Evolutionary conservation across 2,797 vertebrate genomes (phyloP).

Genomic region (Alfaro cultratus): DNA sequence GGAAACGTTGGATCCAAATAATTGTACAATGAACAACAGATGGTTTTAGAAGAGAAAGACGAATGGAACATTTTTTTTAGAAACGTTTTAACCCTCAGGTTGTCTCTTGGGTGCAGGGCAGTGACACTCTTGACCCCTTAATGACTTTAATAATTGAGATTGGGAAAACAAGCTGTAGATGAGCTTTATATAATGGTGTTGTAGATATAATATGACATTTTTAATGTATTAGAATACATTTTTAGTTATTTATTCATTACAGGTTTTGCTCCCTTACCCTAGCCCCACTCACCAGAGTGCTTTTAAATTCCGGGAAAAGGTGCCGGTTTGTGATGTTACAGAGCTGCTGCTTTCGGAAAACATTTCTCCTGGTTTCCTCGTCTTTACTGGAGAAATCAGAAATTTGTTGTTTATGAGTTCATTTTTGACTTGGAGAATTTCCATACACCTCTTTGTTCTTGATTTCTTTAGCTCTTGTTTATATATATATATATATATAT

Average conservation of each 20-base stretch:
- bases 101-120: background rate
- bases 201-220: background rate
- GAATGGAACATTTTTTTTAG: background rate
- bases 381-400: background rate
- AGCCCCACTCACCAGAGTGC: background rate
- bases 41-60: background rate
- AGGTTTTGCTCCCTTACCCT: too few relatives aligned
- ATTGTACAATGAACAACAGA: background rate
- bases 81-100: background rate
- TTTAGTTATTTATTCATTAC: background rate
- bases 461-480: too few relatives aligned
- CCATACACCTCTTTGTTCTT: too few relatives aligned
- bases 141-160: background rate
- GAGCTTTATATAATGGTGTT: background rate
- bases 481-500: too few relatives aligned
- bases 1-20: background rate
- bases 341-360: background rate
- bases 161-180: background rate
- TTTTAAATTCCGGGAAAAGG: background rate
- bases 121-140: background rate
- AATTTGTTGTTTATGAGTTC: background rate
- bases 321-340: background rate
- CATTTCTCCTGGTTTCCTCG: background rate
- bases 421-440: background rate
- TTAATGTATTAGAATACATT: background rate